A percentile compares a stretch with the other conserved stretches of the same genome.
These are phyloP conservation scores for Napeogenes inachia DNA, from an alignment of 2,888 invertebrate species.

Conservation along the genomic window DNA sequence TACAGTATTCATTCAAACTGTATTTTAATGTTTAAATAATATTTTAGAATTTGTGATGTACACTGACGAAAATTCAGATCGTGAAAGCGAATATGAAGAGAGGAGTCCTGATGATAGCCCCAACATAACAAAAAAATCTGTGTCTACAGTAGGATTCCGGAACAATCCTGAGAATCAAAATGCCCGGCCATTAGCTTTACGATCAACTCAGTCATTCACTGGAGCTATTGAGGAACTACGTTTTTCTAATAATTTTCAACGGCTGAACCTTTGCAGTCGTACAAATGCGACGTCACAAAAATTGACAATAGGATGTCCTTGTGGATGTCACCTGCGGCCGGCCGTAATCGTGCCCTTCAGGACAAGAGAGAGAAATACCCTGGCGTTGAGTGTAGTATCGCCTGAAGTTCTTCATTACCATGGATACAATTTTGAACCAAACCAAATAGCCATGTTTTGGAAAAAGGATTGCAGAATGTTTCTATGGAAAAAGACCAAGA, in stretches of 20 bases:
- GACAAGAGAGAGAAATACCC: conserved; percentile 62
- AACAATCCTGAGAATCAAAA: conserved; percentile 56
- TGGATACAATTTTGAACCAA: conserved; percentile 75
- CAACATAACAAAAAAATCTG: conserved; percentile 63
- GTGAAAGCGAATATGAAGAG: conserved; percentile 64
- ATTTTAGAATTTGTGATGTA: conserved; percentile 45
- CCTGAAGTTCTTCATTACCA: conserved; percentile 75
- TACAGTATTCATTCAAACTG: too few species aligned
- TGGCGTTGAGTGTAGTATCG: conserved; percentile 67
- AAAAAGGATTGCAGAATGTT: conserved; percentile 84
- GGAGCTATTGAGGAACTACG: conserved; percentile 64
- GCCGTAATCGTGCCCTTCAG: conserved; percentile 57
- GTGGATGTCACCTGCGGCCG: conserved; percentile 62
- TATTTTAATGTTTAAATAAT: conserved; percentile 5
- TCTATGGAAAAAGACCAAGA: conserved; percentile 72
- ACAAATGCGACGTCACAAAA: conserved; percentile 52
- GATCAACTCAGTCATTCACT: conserved; percentile 69
- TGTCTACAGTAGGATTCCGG: conserved; percentile 65
- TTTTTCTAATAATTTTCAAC: conserved; percentile 58
- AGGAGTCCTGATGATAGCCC: conserved; percentile 55
- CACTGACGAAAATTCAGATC: conserved; percentile 66
- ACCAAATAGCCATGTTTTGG: conserved; percentile 81
- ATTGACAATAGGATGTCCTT: conserved; percentile 59
- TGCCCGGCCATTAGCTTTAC: conserved; percentile 56
- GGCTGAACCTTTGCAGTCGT: conserved; percentile 56